Base-by-base conservation (phyloP, 2,797 vertebrate genomes). In the Gallinago stenura region DNA sequence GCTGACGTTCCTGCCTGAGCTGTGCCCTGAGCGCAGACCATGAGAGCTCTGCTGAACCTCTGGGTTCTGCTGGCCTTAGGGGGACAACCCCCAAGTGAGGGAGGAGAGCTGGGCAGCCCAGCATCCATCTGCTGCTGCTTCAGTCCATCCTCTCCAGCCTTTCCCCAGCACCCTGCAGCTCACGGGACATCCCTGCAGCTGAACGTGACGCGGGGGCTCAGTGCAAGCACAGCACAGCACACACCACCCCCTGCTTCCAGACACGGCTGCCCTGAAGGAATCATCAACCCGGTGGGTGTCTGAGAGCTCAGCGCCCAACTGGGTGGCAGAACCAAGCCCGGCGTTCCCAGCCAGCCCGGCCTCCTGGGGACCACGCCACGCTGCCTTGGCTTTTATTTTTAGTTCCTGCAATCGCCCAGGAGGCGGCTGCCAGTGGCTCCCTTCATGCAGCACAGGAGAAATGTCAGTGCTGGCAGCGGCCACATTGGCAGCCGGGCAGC, bases 221-320 rank as follows among this genome's bases (percentile, higher is more conserved):
- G n/a, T 68, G 51, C 46, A n/a, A 65, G 62, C 35, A 19, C 24
- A 15, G 45, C 3, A 35, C 51, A 65, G n/a, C 83, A 35, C 48
- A 1, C 75, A 12, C 68, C 28, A 15, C 5, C 7, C 22, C 30
- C 18, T 12, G 48, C 31, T 33, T 22, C 71, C 78, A 54, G 65
- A 3, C 2, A 7, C 1, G 1, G n/a, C 68, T 43, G 43, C 50
- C 39, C 19, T 6, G 56, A 16, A 62, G 57, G 41, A 65, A 21
- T 0, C 53, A 21, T 0, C 3, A 3, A 5, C 30, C 14, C 0
- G 0, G 15, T 28, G 48, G 22, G 12, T 21, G 46, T 14, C 60
- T 33, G 17, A 0, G 66, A 68, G 17, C 48, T 50, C 61, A 64
- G 71, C 0, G 1, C 45, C 64, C 45, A 76, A 4, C 11, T 30